phyloP scores from a whole-genome alignment of 2,888 invertebrate genomes.

The Conomelus anceps region DNA sequence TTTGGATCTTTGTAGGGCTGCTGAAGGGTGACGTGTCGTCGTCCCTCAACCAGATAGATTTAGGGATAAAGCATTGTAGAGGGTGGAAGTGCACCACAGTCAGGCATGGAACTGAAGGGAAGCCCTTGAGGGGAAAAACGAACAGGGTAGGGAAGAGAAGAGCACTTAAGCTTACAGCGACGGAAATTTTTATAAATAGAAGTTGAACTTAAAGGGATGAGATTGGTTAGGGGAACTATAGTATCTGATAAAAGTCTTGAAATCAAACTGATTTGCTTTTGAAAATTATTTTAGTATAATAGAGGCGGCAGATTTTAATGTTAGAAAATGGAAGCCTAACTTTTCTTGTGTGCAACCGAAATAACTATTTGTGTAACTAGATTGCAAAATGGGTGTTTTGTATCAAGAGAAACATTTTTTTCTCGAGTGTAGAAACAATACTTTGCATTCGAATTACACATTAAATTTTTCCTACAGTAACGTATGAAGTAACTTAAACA shows the following conservation, averaged over 20 bases:
- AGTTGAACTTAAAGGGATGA: background rate
- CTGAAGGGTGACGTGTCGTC: background rate
- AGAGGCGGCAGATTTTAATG: no score
- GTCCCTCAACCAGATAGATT: background rate
- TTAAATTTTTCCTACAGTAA: no score
- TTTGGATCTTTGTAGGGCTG: background rate
- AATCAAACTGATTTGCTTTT: background rate
- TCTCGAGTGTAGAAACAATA: no score
- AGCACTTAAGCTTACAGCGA: background rate
- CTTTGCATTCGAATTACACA: no score
- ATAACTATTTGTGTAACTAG: no score
- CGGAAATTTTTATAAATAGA: background rate
- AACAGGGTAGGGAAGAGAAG: background rate
- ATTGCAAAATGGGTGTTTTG: no score
- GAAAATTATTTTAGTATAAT: no score
- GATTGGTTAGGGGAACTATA: background rate
- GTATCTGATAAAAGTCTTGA: background rate
- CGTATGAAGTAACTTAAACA: no score
- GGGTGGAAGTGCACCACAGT: background rate
- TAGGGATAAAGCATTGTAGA: background rate
- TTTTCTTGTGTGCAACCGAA: no score
- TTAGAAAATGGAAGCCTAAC: no score
- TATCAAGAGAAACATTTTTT: no score
- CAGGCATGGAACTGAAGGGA: background rate
- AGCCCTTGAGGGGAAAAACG: background rate